Conservation (phyloP, 2,888 invertebrate genomes). For the Xestobium rufovillosum region DNA sequence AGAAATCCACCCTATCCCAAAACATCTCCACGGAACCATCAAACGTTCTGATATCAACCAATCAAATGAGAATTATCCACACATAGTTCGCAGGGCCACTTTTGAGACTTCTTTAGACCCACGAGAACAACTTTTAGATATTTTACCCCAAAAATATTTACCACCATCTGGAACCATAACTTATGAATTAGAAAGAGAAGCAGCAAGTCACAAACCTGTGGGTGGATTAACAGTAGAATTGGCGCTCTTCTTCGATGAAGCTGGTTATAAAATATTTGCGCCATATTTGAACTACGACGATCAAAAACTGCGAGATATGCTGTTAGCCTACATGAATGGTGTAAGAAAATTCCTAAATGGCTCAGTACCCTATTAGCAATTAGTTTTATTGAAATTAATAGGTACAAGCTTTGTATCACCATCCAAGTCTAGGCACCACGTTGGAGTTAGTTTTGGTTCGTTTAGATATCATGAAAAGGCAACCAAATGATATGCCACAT, state of each 20-base stretch:
- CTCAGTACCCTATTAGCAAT: constrained; percentile 4
- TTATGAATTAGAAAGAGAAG: constrained; percentile 13
- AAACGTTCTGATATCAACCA: not conserved
- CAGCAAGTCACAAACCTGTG: constrained; percentile 21
- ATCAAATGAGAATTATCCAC: constrained; percentile 18
- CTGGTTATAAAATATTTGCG: constrained; percentile 62
- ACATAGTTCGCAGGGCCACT: constrained; percentile 12
- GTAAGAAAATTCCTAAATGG: constrained; percentile 41
- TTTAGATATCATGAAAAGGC: constrained; percentile 60
- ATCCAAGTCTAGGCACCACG: constrained; percentile 58
- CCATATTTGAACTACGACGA: constrained; percentile 61
- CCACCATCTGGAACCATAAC: constrained; percentile 19
- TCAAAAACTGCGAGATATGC: constrained; percentile 60
- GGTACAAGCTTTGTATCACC: constrained; percentile 75
- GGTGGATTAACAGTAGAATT: constrained; percentile 57
- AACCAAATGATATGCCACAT: constrained; percentile 55
- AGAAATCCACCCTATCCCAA: constrained; percentile 59
- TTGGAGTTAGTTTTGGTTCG: constrained; percentile 63
- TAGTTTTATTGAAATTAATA: constrained; percentile 30
- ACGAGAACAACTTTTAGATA: constrained; percentile 5
- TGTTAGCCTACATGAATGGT: constrained; percentile 71
- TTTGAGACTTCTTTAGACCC: not conserved
- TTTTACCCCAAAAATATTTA: constrained; percentile 14
- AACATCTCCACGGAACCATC: constrained; percentile 34
- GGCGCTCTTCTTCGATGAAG: constrained; percentile 67